phyloP scores from a whole-genome alignment of 2,797 vertebrate genomes.

The Silurus lanzhouensis region DNA sequence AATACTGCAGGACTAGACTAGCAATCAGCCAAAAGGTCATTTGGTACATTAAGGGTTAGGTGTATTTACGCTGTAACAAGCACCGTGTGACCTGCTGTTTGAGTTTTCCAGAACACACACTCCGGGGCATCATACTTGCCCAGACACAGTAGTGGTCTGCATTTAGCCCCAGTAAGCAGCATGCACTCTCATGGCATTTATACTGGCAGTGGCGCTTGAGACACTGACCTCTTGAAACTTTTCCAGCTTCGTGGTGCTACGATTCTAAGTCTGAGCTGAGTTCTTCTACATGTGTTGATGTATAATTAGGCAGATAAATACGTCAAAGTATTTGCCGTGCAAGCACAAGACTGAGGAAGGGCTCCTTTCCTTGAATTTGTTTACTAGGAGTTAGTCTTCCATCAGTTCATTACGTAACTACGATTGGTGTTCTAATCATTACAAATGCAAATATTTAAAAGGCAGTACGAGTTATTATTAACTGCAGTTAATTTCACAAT shows the following conservation, averaged over 20 bases:
- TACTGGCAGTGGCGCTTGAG: slow-evolving; percentile 33
- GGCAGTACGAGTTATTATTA: not conserved
- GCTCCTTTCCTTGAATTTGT: slow-evolving; percentile 28
- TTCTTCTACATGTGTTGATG: slow-evolving; percentile 23
- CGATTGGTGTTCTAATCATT: not conserved
- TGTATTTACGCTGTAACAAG: slow-evolving; percentile 38
- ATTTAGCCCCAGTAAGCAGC: slow-evolving; percentile 63
- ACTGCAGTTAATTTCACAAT: not conserved
- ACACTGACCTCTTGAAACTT: slow-evolving; percentile 30
- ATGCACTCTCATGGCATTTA: slow-evolving; percentile 52
- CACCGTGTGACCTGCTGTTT: slow-evolving; percentile 32
- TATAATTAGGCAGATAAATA: slow-evolving; percentile 38
- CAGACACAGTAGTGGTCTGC: slow-evolving; percentile 58
- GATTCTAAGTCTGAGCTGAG: slow-evolving; percentile 45
- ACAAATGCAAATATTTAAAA: not conserved
- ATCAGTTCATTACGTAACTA: not conserved
- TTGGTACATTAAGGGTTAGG: slow-evolving; percentile 5
- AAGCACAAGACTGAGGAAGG: not conserved
- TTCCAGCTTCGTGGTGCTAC: slow-evolving; percentile 1
- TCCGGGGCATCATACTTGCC: slow-evolving; percentile 56
- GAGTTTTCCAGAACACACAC: slow-evolving; percentile 41
- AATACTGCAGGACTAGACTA: not conserved
- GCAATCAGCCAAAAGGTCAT: not conserved
- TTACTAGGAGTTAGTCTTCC: not conserved
- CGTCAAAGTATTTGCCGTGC: slow-evolving; percentile 10